Evolutionary conservation across 2,113 vertebrate species (phyloP).

Genomic region (Hippocampus comes): DNA sequence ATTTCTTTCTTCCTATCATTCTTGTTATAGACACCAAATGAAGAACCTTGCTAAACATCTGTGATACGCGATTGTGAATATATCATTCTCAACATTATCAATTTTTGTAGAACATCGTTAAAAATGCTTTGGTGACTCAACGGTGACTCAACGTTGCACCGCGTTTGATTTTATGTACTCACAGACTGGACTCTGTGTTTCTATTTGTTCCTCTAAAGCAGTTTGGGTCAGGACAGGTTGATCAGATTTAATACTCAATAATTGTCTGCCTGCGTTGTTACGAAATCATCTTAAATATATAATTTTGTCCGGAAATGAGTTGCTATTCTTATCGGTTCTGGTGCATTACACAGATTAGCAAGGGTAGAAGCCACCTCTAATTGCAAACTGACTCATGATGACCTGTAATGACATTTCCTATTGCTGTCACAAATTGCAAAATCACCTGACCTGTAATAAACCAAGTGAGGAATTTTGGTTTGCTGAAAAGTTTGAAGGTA

Average conservation of each 20-base stretch:
- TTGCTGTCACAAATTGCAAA: slow-evolving; percentile 22
- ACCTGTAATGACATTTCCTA: slow-evolving; percentile 23
- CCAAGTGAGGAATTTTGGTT: neutral
- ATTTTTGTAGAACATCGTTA: neutral
- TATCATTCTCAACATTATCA: neutral
- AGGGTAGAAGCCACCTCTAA: slow-evolving; percentile 26
- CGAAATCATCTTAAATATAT: slow-evolving; percentile 17
- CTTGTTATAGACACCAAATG: too few relatives aligned
- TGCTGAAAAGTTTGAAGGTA: neutral
- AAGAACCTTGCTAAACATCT: too few relatives aligned
- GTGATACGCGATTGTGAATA: neutral
- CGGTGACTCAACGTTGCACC: neutral
- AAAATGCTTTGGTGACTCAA: neutral
- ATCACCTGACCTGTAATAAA: slow-evolving; percentile 24
- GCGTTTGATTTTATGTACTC: neutral
- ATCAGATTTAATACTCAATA: neutral
- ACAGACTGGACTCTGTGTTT: neutral
- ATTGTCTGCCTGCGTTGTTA: neutral
- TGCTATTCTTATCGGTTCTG: slow-evolving; percentile 10
- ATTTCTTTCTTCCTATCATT: too few relatives aligned
- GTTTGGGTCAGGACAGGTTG: neutral
- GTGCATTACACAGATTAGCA: slow-evolving; percentile 12
- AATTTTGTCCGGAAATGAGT: slow-evolving; percentile 3
- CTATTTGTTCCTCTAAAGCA: neutral
- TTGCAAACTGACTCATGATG: slow-evolving; percentile 40